phyloP scores from a whole-genome alignment of 2,888 invertebrate species.

The Bhutanitis thaidina region DNA sequence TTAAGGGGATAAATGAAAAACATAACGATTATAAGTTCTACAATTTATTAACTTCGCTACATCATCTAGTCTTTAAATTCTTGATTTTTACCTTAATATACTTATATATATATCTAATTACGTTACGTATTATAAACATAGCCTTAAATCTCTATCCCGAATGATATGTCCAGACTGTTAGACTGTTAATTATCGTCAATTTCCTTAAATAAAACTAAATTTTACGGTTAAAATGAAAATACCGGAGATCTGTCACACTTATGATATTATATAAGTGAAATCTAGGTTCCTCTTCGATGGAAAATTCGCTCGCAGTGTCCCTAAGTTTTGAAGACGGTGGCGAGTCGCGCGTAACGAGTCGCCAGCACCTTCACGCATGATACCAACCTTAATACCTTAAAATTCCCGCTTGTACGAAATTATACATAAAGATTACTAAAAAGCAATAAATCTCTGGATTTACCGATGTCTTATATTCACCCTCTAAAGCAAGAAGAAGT shows the following conservation, averaged over 20 bases:
- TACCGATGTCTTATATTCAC: constrained; percentile 42
- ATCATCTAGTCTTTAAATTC: constrained; percentile 73
- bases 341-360: constrained; percentile 70
- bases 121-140: constrained; percentile 73
- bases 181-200: constrained; percentile 43
- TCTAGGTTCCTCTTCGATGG: constrained; percentile 59
- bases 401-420: constrained; percentile 51
- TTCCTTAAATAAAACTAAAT: constrained; percentile 67
- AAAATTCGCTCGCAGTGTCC: constrained; percentile 47
- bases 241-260: constrained; percentile 69
- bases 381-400: constrained; percentile 55
- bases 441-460: constrained; percentile 50
- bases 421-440: constrained; percentile 38
- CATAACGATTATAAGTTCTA: constrained; percentile 45
- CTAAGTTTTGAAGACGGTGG: constrained; percentile 73
- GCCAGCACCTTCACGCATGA: constrained; percentile 70
- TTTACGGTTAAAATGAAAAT: constrained; percentile 63
- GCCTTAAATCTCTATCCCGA: constrained; percentile 63
- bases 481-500: constrained; percentile 51
- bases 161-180: constrained; percentile 65
- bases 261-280: constrained; percentile 48
- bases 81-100: constrained; percentile 73
- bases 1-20: constrained; percentile 34
- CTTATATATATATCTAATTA: constrained; percentile 73
- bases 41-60: constrained; percentile 72